Evolutionary conservation across 2,888 invertebrate species (phyloP).

Genomic region (Leucozona laternaria): DNA sequence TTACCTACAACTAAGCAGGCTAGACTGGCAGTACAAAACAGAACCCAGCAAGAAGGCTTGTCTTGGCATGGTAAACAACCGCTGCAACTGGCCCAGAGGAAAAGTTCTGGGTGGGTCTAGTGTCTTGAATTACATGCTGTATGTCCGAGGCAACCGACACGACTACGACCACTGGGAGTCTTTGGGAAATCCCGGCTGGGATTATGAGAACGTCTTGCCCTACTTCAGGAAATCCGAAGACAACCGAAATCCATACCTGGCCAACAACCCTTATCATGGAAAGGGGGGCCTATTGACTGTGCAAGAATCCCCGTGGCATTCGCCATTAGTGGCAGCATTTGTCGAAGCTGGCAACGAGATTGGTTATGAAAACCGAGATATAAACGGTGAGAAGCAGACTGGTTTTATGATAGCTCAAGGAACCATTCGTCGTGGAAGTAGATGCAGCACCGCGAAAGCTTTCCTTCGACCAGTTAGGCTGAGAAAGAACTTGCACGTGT

Average conservation of each 20-base stretch:
- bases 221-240: conserved; percentile 97
- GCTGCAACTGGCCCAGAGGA: conserved; percentile 95
- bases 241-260: conserved; percentile 93
- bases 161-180: conserved; percentile 96
- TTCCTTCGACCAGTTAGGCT: conserved; percentile 91
- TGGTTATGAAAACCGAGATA: conserved; percentile 92
- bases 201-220: conserved; percentile 91
- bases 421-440: conserved; percentile 90
- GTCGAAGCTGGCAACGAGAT: conserved; percentile 92
- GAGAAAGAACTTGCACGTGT: conserved; percentile 91
- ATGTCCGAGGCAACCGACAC: conserved; percentile 91
- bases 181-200: conserved; percentile 95
- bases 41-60: conserved; percentile 92
- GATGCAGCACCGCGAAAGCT: conserved; percentile 95
- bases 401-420: conserved; percentile 94
- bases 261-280: conserved; percentile 87
- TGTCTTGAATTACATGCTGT: conserved; percentile 95
- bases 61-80: conserved; percentile 91
- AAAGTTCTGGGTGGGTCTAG: conserved; percentile 95
- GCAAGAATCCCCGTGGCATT: conserved; percentile 93
- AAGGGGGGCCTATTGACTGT: conserved; percentile 90
- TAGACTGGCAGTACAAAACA: conserved; percentile 96
- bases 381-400: conserved; percentile 91
- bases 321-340: conserved; percentile 92
- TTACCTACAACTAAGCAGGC: conserved; percentile 92